These are phyloP conservation scores for Lycophotia porphyrea DNA, from an alignment of 2,888 invertebrate genomes.

Conservation along the genomic window DNA sequence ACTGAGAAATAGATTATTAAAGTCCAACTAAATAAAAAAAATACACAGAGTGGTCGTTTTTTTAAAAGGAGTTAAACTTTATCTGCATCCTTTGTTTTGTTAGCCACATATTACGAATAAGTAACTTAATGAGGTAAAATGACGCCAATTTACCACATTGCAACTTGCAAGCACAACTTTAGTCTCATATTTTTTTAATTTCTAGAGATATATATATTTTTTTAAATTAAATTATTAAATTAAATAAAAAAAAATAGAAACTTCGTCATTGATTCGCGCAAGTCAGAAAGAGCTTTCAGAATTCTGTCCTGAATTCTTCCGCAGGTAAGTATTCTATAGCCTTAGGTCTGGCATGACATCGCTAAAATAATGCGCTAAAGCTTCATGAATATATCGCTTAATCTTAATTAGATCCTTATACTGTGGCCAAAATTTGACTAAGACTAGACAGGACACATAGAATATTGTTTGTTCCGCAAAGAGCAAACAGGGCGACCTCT, in stretches of 20 bases:
- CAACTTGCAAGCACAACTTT: no score
- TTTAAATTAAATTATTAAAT: no score
- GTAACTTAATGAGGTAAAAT: no score
- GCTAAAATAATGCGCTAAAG: constrained; percentile 1
- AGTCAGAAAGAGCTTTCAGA: neutral
- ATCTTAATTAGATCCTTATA: constrained; percentile 39
- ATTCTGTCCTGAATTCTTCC: neutral
- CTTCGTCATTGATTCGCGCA: neutral
- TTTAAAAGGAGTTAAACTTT: no score
- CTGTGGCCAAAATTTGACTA: constrained; percentile 9
- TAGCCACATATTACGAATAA: no score
- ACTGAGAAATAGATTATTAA: no score
- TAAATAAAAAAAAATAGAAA: neutral
- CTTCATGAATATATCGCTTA: constrained; percentile 24
- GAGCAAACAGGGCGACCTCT: neutral
- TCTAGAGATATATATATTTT: no score
- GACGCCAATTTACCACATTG: no score
- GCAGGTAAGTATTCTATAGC: neutral
- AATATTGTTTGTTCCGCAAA: constrained; percentile 6
- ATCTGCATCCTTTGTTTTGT: no score
- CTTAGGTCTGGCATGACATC: constrained; percentile 1
- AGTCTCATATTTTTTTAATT: no score
- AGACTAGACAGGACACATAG: neutral
- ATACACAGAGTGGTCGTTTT: no score
- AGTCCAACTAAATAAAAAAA: no score